These are phyloP conservation scores for Zaprionus nigranus DNA, from an alignment of 1,140 invertebrate genomes.

Conservation along the genomic window DNA sequence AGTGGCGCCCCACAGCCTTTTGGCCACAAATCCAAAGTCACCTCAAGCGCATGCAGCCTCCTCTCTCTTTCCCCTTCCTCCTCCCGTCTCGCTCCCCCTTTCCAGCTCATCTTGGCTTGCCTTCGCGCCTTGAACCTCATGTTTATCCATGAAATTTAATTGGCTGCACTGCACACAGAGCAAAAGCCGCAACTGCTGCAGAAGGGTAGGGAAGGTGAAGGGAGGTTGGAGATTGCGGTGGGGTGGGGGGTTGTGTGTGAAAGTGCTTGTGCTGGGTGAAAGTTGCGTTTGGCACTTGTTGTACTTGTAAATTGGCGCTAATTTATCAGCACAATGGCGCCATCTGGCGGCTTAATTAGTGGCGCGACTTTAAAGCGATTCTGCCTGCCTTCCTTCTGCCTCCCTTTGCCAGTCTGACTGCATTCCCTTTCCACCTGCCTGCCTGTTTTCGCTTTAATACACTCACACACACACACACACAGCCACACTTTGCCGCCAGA, in stretches of 20 bases:
- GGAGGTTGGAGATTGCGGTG: too few relatives aligned
- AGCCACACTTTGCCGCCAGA: constrained; percentile 52
- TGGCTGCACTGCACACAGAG: constrained; percentile 58
- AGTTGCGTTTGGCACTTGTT: constrained; percentile 47
- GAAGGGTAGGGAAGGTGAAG: background rate
- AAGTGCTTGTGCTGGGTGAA: constrained; percentile 13
- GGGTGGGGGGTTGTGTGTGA: background rate
- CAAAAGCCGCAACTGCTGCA: constrained; percentile 29
- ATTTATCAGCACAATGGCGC: constrained; percentile 56
- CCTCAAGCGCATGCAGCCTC: constrained; percentile 28
- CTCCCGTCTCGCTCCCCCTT: background rate
- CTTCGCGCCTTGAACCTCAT: constrained; percentile 37
- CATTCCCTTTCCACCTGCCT: background rate
- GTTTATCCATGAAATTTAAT: constrained; percentile 79
- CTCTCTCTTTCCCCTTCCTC: background rate
- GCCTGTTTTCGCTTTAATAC: constrained; percentile 47
- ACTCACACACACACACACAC: constrained; percentile 9
- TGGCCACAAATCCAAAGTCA: constrained; percentile 58
- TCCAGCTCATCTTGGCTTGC: background rate
- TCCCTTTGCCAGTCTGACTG: too few relatives aligned
- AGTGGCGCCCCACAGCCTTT: constrained; percentile 12
- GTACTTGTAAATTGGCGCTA: constrained; percentile 50
- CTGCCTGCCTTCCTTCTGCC: background rate
- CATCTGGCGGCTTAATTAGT: constrained; percentile 55
- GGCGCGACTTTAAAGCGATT: constrained; percentile 34